Evolutionary conservation across 2,113 vertebrate genomes (phyloP), one percentile per base, ranked within the genome.

Genomic region (Vanacampus margaritifer): DNA sequence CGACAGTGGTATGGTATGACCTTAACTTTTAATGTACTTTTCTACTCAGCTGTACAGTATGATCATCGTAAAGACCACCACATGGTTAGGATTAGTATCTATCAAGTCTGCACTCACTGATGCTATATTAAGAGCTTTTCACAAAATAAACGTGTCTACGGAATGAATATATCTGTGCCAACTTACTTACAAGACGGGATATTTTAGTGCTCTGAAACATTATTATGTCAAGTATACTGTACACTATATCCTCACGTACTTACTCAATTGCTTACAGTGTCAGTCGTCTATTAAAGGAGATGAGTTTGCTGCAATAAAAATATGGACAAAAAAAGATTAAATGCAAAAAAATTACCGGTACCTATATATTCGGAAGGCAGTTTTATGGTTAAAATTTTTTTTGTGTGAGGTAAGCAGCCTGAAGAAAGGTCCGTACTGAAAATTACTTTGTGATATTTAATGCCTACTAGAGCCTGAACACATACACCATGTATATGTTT

Each of bases 1-100:
- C 39, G 69, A 70, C 76, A 69, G 76, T 3, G 61, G 74, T 71
- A 64, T 56, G 58, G n/a, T 72, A 48, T 36, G 21, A 39, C 35
- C 35, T 60, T n/a, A n/a, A 60, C n/a, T 24, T 23, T 41, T 7
- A 41, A 23, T 24, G 26, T 24, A 62, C n/a, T 62, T 41, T 60
- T 60, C 35, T 32, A 57, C 26, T 32, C 26, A 35, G 58, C 35
- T 60, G 58, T 37, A 23, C 5, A 14, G 28, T 32, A 32, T 28
- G 1, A 39, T 28, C 58, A 21, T 35, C 9, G n/a, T 43, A 43
- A 41, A 62, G 13, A 41, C 12, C 21, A 11, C n/a, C n/a, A 61
- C 59, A 16, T 61, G 37, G 37, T 41, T 61, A 14, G 37, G 11
- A 41, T 61, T 61, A 61, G 21, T 43, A 19, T 39, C 59, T 36